phyloP scores from a whole-genome alignment of 2,888 invertebrate species.

The Oxyteleia sp. region DNA sequence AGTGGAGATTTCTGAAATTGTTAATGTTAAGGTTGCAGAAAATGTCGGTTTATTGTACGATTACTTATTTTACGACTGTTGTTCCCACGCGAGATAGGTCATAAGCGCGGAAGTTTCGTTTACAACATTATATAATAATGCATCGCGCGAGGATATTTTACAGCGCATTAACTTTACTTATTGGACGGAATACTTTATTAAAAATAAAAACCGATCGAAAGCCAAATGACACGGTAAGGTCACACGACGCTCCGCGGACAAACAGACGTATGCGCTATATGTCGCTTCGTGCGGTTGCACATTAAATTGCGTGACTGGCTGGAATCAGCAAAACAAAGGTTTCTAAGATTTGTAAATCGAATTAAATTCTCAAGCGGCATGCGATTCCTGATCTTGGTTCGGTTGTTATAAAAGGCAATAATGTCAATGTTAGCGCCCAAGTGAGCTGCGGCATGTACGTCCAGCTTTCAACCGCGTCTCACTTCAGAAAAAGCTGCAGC shows the following conservation, averaged over 20 bases:
- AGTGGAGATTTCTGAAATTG: neutral
- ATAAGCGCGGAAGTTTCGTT: neutral
- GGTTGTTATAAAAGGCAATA: conserved; percentile 83
- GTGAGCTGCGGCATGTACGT: conserved; percentile 86
- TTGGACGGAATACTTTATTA: neutral
- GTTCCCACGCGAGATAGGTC: neutral
- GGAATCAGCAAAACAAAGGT: conserved; percentile 86
- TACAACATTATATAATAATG: neutral
- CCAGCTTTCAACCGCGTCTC: conserved; percentile 85
- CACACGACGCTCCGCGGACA: neutral
- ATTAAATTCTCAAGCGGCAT: conserved; percentile 86
- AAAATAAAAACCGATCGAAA: neutral
- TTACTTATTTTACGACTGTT: conserved; percentile 1
- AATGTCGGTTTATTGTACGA: neutral
- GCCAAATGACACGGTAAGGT: conserved; percentile 17
- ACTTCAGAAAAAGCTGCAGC: conserved; percentile 81
- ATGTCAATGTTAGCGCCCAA: conserved; percentile 77
- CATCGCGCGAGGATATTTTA: neutral
- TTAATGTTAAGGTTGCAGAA: neutral
- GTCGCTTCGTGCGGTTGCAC: neutral
- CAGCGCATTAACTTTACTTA: neutral
- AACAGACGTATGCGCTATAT: too few relatives aligned
- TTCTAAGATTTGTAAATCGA: conserved; percentile 85
- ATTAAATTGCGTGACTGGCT: conserved; percentile 85
- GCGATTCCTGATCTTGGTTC: conserved; percentile 81